These are phyloP conservation scores for Lamproptera curius DNA, from an alignment of 2,888 invertebrate genomes.

Conservation along the genomic window DNA sequence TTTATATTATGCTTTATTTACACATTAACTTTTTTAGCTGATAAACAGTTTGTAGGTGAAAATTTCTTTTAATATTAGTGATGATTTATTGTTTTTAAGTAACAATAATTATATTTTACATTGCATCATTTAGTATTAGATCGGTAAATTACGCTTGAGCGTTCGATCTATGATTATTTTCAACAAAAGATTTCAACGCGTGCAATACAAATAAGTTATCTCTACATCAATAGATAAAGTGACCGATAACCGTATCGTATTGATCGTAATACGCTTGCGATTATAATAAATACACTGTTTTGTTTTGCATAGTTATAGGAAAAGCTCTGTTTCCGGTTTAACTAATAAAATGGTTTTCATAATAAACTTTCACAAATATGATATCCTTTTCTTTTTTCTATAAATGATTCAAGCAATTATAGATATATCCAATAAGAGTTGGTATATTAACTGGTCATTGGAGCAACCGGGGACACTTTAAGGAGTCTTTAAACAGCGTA, in stretches of 20 bases:
- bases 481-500: constrained; percentile 54
- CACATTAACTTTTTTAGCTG: too few species aligned
- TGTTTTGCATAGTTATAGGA: constrained; percentile 30
- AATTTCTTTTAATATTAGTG: too few species aligned
- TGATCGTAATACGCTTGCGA: constrained; percentile 53
- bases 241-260: constrained; percentile 53
- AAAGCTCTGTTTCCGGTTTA: neutral
- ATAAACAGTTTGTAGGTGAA: too few species aligned
- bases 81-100: too few species aligned
- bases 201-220: constrained; percentile 48
- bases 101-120: too few species aligned
- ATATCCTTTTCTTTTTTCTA: too few species aligned
- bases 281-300: constrained; percentile 41
- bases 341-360: too few species aligned
- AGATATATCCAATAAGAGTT: constrained; percentile 38
- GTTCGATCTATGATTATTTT: constrained; percentile 22
- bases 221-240: constrained; percentile 48
- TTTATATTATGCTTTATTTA: too few species aligned
- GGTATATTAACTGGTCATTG: constrained; percentile 48
- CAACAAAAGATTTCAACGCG: constrained; percentile 73
- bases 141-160: neutral
- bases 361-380: too few species aligned
- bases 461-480: constrained; percentile 63
- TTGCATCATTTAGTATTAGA: too few species aligned
- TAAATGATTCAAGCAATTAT: too few species aligned